These are phyloP conservation scores for Nettapus auritus DNA, from an alignment of 2,113 vertebrate genomes.

Conservation along the genomic window DNA sequence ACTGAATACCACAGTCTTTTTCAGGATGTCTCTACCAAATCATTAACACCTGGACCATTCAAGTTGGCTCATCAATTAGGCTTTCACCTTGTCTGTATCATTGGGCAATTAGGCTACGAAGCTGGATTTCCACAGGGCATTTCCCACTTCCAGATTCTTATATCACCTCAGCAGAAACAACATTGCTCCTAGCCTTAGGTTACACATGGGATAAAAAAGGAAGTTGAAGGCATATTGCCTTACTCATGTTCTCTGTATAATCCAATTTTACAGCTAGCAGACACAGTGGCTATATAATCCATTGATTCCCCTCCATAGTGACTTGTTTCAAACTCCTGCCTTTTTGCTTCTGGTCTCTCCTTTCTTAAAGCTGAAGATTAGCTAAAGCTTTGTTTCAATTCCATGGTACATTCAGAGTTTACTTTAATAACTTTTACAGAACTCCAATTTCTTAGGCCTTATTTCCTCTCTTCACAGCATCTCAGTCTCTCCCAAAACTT, in stretches of 20 bases:
- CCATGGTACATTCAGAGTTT: not conserved
- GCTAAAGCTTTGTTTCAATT: not conserved
- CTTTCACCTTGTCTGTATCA: not conserved
- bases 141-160: not conserved
- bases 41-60: not conserved
- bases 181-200: not conserved
- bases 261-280: constrained; percentile 42
- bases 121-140: not conserved
- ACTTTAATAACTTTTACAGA: not conserved
- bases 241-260: constrained; percentile 23
- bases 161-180: not conserved
- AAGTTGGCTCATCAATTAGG: not conserved
- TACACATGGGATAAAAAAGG: not conserved
- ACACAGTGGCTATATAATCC: not conserved
- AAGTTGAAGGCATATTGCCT: not conserved
- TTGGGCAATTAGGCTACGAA: not conserved
- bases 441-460: not conserved
- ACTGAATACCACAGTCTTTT: not conserved
- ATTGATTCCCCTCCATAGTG: not conserved
- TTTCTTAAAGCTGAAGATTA: not conserved
- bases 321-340: not conserved
- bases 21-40: not conserved
- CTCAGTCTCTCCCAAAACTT: not conserved
- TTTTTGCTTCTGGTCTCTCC: not conserved
- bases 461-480: not conserved